Conservation (phyloP, 2,797 vertebrate species). For the Sciurus carolinensis region DNA sequence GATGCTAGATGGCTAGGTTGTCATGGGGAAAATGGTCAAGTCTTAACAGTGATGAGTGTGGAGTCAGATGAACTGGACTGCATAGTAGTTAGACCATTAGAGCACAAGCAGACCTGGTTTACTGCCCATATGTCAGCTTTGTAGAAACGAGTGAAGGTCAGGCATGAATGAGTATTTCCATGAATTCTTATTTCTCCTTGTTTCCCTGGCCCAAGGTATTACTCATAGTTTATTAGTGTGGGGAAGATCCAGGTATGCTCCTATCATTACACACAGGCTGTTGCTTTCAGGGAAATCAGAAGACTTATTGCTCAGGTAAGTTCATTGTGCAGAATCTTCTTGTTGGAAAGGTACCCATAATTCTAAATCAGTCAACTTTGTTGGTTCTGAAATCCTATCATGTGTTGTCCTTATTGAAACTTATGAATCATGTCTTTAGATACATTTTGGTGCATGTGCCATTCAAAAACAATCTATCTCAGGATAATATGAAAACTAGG, state of each 20-base stretch:
- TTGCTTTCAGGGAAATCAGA: not conserved
- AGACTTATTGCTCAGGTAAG: not conserved
- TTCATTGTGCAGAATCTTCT: not conserved
- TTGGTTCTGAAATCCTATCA: not conserved
- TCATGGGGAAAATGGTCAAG: not conserved
- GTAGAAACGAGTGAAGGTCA: not conserved
- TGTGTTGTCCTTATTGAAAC: not conserved
- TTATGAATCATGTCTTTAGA: not conserved
- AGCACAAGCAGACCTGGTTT: not conserved
- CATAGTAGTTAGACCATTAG: not conserved
- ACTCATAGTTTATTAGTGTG: not conserved
- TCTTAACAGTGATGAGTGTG: not conserved
- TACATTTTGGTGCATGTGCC: not conserved
- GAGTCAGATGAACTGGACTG: not conserved
- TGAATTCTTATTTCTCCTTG: slow-evolving; percentile 29
- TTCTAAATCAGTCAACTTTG: not conserved
- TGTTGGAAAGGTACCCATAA: not conserved
- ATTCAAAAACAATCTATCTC: not conserved
- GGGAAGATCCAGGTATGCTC: not conserved
- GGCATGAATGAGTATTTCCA: not conserved
- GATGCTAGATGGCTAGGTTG: not conserved
- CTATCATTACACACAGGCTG: not conserved
- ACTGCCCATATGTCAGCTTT: not conserved
- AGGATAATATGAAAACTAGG: not conserved
- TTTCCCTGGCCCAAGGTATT: not conserved